Percentiles rank a stretch among this genome's conserved stretches.
These are phyloP conservation scores for Microvelia longipes DNA, from an alignment of 1,140 invertebrate genomes.

Conservation along the genomic window DNA sequence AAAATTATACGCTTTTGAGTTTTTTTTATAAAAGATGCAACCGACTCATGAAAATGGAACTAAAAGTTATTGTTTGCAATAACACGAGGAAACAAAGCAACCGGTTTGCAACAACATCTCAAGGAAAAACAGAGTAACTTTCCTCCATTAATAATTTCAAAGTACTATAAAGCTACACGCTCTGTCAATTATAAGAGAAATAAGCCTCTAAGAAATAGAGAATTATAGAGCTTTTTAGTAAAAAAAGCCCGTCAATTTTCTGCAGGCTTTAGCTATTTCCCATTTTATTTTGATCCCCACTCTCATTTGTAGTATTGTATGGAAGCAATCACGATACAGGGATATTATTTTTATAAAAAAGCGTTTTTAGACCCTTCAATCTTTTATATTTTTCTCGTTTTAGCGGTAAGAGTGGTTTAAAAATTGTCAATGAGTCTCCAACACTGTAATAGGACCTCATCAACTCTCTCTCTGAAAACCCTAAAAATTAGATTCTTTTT, in stretches of 20 bases:
- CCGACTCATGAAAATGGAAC: too few relatives aligned
- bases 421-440: not conserved
- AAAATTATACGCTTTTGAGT: too few relatives aligned
- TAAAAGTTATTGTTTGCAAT: too few relatives aligned
- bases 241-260: not conserved
- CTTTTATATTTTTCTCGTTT: not conserved
- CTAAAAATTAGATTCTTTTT: not conserved
- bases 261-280: not conserved
- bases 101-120: too few relatives aligned
- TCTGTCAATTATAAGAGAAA: not conserved
- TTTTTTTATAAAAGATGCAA: too few relatives aligned
- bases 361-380: not conserved
- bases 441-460: not conserved
- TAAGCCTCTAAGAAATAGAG: not conserved
- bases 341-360: not conserved
- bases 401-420: not conserved
- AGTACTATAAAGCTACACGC: not conserved
- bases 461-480: too few relatives aligned
- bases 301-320: not conserved
- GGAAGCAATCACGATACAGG: not conserved
- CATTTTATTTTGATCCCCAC: not conserved
- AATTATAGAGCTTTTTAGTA: not conserved
- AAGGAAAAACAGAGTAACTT: too few relatives aligned
- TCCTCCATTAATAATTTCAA: too few relatives aligned
- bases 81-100: too few relatives aligned